Evolutionary conservation across 2,888 invertebrate genomes (phyloP), one percentile per base, ranked within the genome.

Genomic region (Drosophila putrida): DNA sequence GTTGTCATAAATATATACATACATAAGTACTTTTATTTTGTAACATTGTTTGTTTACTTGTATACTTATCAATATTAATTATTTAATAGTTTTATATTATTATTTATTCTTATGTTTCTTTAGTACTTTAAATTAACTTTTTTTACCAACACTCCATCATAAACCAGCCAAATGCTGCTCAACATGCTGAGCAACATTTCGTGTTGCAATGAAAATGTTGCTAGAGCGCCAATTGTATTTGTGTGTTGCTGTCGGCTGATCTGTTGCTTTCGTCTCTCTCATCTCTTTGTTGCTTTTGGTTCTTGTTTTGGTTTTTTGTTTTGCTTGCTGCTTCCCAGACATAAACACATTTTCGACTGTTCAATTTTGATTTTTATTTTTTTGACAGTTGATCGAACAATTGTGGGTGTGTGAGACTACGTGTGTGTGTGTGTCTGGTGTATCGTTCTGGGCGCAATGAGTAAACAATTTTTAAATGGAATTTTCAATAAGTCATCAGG

Each of bases 401-500:
- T 58, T 68, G 72, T 54, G 77, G 71, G 77, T 70, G 76, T 67
- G 28, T 43, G 46, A 0, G 49, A 33, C 11, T 46, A 28, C 15
- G 25, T 41, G 47, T 6, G 36, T n/a, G 6, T 43, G 55, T 43
- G 67, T 54, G 66, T 75, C 83, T 82, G 88, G 49, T 66, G 55
- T 61, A 51, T 68, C 73, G 84, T 51, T 87, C 71, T 86, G 68
- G 50, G 55, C 61, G 75, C 83, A 90, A 79, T 89, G 90, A 90
- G 86, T 90, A 90, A 89, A 86, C 82, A 82, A 75, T 67, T 84
- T 90, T 89, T 90, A 81, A 79, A 81, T 69, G 78, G 84, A 89
- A 89, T 88, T 89, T 85, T 80, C 76, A 88, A 80, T 89, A 89
- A 89, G 88, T 90, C 89, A 90, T 90, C 89, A 73, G 67, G 11